Evolutionary conservation across 2,888 invertebrate genomes (phyloP).

Genomic region (Amiota minor): DNA sequence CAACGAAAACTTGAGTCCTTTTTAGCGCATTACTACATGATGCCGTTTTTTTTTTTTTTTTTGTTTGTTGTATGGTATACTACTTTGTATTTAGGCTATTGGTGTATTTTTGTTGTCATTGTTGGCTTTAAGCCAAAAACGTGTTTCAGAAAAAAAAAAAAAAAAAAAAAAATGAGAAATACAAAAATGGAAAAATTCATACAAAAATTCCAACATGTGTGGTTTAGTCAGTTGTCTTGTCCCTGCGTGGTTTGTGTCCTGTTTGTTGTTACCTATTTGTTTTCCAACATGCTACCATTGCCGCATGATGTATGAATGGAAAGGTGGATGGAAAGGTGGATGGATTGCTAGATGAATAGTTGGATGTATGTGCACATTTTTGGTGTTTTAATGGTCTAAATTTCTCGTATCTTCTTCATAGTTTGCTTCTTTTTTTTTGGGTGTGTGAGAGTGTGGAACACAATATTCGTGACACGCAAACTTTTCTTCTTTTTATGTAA

Average conservation of each 20-base stretch:
- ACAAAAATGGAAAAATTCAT: not conserved
- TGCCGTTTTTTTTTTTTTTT: not conserved
- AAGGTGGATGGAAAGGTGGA: too few relatives aligned
- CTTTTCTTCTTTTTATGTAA: not conserved
- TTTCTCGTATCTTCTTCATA: not conserved
- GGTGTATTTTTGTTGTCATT: too few relatives aligned
- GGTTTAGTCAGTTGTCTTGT: slow-evolving; percentile 2
- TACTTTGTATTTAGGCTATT: too few relatives aligned
- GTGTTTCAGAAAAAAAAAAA: not conserved
- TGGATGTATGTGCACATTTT: too few relatives aligned
- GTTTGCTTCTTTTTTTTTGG: not conserved
- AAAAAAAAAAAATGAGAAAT: too few relatives aligned
- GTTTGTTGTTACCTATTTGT: too few relatives aligned
- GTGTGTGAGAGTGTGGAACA: not conserved
- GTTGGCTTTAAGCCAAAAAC: slow-evolving; percentile 15
- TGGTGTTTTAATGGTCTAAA: not conserved
- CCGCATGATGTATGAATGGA: too few relatives aligned
- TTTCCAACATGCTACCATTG: too few relatives aligned
- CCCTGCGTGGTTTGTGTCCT: too few relatives aligned
- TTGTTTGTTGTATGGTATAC: not conserved
- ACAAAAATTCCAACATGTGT: slow-evolving; percentile 9
- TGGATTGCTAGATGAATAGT: too few relatives aligned
- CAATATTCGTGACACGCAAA: slow-evolving; percentile 4
- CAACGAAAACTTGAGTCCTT: not conserved
- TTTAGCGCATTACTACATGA: not conserved